Percentiles rank a stretch among this genome's conserved stretches.
phyloP scores from a whole-genome alignment of 2,113 vertebrate genomes.

The Tichodroma muraria region DNA sequence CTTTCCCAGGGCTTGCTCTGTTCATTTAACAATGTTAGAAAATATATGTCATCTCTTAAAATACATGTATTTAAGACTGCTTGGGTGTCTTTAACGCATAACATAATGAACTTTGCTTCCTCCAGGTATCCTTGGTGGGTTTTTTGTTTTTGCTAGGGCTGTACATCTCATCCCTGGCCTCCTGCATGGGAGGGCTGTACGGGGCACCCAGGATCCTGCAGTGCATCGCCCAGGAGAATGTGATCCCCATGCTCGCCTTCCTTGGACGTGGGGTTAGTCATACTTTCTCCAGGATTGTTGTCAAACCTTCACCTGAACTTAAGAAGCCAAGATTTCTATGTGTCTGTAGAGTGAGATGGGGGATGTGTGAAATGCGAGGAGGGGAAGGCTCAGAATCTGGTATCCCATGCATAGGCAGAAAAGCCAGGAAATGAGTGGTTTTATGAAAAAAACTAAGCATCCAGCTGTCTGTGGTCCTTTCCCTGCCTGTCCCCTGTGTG shows the following conservation, averaged over 20 bases:
- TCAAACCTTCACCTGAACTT: not conserved
- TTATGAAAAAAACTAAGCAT: not conserved
- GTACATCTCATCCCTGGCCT: slow-evolving; percentile 96
- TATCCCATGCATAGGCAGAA: not conserved
- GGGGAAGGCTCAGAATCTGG: not conserved
- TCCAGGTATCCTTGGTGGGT: slow-evolving; percentile 94
- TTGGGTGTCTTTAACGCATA: not conserved
- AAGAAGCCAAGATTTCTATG: not conserved
- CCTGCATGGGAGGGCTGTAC: slow-evolving; percentile 95
- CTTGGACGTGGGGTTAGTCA: slow-evolving; percentile 85
- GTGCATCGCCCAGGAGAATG: slow-evolving; percentile 93
- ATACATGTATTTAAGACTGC: not conserved
- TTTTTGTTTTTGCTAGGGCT: slow-evolving; percentile 95
- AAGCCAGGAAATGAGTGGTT: not conserved
- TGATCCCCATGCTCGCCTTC: slow-evolving; percentile 83
- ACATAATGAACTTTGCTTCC: slow-evolving; percentile 15
- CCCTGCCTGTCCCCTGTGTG: not conserved
- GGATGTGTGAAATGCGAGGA: not conserved
- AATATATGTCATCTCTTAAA: not conserved
- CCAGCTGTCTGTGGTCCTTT: not conserved
- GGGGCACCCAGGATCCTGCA: slow-evolving; percentile 95
- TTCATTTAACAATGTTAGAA: not conserved
- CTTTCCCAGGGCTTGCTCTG: not conserved
- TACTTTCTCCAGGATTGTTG: not conserved
- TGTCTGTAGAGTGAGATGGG: not conserved